Base-by-base conservation (phyloP, 2,888 invertebrate genomes). In the Latrodectus hesperus region DNA sequence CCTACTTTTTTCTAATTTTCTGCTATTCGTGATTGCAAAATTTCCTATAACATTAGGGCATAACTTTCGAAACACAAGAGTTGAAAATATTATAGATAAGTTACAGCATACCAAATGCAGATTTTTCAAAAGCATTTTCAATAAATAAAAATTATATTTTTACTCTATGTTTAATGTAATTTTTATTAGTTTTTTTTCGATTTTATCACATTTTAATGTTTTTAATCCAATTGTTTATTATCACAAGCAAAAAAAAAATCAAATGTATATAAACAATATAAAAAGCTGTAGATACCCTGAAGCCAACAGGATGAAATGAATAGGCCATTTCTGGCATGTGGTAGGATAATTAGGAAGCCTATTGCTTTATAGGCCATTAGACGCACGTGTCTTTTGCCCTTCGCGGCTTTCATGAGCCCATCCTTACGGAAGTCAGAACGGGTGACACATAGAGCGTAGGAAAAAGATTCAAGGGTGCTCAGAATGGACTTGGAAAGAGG, bases 261-360 rank as follows among this genome's bases (percentile, higher is more conserved):
- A 17, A 12, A 68, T 68, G 22, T 68, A 17, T 17, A 17, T 22
- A 17, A n/a, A 26, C 67, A 68, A 22, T 8, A 9, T 38, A 38
- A 60, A 60, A 60, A 8, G 22, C 17, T 0, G 67, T 8, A 26
- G 67, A 12, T 9, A 17, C 9, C 26, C 17, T 68, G 17, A 68
- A 68, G 67, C 17, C 64, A 83, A 64, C 67, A 38, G 73, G 52
- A 6, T 26, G 17, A 55, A 87, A 87, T 87, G 86, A 87, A 87
- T 81, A 81, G 81, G 12, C 17, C 49, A 16, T 12, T 76, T 60
- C 80, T 80, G 75, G 60, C 51, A 53, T 87, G 86, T 60, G 86
- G 86, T 87, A 77, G 81, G 81, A 73, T 81, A 87, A 87, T 87
- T 87, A 87, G 86, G 81, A 67, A 71, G 72, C 77, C 81, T 72